Percentiles rank a stretch among this genome's conserved stretches.
Evolutionary conservation across 2,888 invertebrate species (phyloP).

Genomic region (Drosophila antonietae): DNA sequence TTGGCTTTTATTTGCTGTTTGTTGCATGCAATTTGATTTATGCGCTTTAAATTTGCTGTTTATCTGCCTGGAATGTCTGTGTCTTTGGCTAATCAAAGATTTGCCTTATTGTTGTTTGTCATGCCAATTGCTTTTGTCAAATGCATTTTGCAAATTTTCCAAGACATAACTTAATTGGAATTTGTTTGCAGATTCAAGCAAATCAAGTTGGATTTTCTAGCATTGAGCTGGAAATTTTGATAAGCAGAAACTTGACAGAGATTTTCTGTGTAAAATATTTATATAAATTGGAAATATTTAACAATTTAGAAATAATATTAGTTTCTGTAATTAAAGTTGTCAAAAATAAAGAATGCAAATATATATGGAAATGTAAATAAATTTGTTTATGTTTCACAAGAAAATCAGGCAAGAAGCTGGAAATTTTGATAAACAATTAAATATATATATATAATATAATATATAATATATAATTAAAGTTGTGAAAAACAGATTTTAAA

Average conservation of each 20-base stretch:
- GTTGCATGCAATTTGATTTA: slow-evolving; percentile 66
- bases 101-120: slow-evolving; percentile 33
- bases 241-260: not conserved
- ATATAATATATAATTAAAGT: too few relatives aligned
- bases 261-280: not conserved
- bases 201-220: not conserved
- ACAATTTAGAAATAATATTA: not conserved
- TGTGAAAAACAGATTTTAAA: not conserved
- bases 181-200: not conserved
- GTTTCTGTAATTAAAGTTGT: not conserved
- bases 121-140: slow-evolving; percentile 44
- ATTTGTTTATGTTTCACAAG: too few relatives aligned
- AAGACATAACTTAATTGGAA: slow-evolving; percentile 20
- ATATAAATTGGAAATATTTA: not conserved
- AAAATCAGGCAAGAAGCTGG: not conserved
- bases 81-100: slow-evolving; percentile 25
- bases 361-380: not conserved
- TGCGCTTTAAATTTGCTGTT: slow-evolving; percentile 61
- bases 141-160: slow-evolving; percentile 26
- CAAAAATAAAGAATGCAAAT: too few relatives aligned
- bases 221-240: not conserved
- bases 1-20: slow-evolving; percentile 21
- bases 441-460: too few relatives aligned
- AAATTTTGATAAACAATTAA: not conserved
- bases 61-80: slow-evolving; percentile 17